Base-by-base conservation (phyloP, 2,797 vertebrate species). In the Argyrosomus regius region DNA sequence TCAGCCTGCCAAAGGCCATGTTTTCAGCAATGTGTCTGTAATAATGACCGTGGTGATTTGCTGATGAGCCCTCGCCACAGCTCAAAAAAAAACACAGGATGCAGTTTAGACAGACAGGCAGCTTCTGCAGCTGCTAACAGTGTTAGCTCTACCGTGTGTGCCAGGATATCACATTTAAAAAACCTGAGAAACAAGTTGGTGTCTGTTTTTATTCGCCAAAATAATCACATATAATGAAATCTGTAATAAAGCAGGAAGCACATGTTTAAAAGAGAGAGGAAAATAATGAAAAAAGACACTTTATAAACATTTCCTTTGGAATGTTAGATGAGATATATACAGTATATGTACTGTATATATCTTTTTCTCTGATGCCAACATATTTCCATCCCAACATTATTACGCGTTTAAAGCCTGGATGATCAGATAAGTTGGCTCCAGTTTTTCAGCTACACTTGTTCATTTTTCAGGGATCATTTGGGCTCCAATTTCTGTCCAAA, bases 401-500 rank as follows among this genome's bases (percentile, higher is more conserved):
- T 57, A 31, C 56, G 68, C 16, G 46, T 79, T 41, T 77, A 65
- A 74, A 72, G 72, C 28, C 31, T 61, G 57, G 60, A 52, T 62
- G 54, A 65, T 26, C 13, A 74, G 28, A 69, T 61, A 81, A 35
- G 50, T 82, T 74, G 79, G 67, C 70, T 85, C 45, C 20, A 64
- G 48, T 31, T n/a, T 39, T 80, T 68, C 26, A 74, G 67, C 20
- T 17, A 12, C 6, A 58, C 50, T 11, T 26, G n/a, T 74, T 82
- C 22, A 66, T 53, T 83, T 62, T 54, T 43, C 26, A 63, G 24
- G 31, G 39, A 82, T 94, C 78, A 96, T 87, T 95, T 95, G 43
- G 85, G 78, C 16, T 87, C 86, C 70, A 88, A 62, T 80, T 90
- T 96, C 77, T 94, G 87, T 87, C 95, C 93, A 59, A 93, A 91